phyloP scores from a whole-genome alignment of 2,797 vertebrate genomes.

The Mastacembelus armatus region DNA sequence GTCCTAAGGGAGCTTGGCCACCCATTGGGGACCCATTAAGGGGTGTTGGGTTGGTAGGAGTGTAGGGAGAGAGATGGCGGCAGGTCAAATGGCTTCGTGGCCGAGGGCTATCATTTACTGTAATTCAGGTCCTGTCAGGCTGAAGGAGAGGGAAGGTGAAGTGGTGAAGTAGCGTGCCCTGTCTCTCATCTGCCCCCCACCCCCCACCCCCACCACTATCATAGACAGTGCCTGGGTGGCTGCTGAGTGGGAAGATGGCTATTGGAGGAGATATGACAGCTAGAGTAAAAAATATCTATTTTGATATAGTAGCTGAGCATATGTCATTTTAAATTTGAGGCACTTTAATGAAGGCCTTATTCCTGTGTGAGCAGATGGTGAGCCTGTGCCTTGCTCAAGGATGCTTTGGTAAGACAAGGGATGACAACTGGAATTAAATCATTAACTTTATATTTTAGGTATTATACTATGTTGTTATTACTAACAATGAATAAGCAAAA shows the following conservation, averaged over 20 bases:
- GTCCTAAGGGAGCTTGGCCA: slow-evolving; percentile 81
- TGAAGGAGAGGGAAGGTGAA: slow-evolving; percentile 93
- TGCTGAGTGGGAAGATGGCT: slow-evolving; percentile 47
- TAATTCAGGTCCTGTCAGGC: slow-evolving; percentile 88
- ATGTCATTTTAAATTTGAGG: slow-evolving; percentile 36
- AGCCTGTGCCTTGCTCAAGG: slow-evolving; percentile 33
- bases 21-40: slow-evolving; percentile 88
- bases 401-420: not conserved
- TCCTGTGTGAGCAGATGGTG: slow-evolving; percentile 2
- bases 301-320: slow-evolving; percentile 15
- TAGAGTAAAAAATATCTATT: slow-evolving; percentile 40
- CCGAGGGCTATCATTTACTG: slow-evolving; percentile 90
- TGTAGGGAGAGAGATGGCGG: slow-evolving; percentile 75
- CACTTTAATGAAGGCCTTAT: slow-evolving; percentile 30
- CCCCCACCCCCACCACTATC: slow-evolving; percentile 47
- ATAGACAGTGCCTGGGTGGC: slow-evolving; percentile 58
- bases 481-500: not conserved
- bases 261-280: slow-evolving; percentile 45
- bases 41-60: slow-evolving; percentile 53
- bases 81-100: slow-evolving; percentile 91
- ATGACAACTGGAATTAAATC: slow-evolving; percentile 3
- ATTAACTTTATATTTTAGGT: slow-evolving; percentile 2
- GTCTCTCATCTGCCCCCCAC: slow-evolving; percentile 83
- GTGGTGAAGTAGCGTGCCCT: slow-evolving; percentile 77
- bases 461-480: not conserved